Base-by-base conservation (phyloP, 2,113 vertebrate genomes). In the Aptenodytes patagonicus region DNA sequence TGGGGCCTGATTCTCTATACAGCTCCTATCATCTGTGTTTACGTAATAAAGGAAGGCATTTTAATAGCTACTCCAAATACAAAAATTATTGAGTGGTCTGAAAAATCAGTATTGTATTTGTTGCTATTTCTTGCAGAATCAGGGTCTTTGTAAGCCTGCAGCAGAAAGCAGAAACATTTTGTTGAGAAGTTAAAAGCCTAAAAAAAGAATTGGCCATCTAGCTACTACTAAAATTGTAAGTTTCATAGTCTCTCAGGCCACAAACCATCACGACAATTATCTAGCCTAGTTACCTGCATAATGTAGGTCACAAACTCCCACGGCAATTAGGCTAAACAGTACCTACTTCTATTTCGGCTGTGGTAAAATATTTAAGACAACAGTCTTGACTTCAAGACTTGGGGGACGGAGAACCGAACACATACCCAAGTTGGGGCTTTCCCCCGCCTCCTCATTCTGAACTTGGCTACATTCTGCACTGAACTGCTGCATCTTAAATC, bases 311-410 rank as follows among this genome's bases (percentile, higher is more conserved):
- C 65, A 89, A 49, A 80, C 60, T 95, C 64, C 47, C 36, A 6
- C 21, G 82, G 76, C 68, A 75, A 93, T 95, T 75, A 88, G 80
- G 72, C 64, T 91, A 75, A 96, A 95, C 61, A 78, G 64, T 18
- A 68, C 55, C 69, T 81, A 34, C 85, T 92, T 75, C 68, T 89
- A 3, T 89, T 78, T 84, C 90, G 89, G 88, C 86, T 51, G n/a
- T 24, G 47, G 92, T 86, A 72, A 78, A 93, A 90, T 51, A 92
- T 87, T 93, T 70, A 93, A 72, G 51, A 54, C 60, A 75, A 60
- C 38, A 44, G 46, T 71, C 93, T 77, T 83, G 69, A 89, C 84
- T 91, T 81, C 60, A 76, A 32, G 83, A 47, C 42, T 42, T 8
- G 6, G 81, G 55, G 60, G 32, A 55, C 21, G 11, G 54, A 81